Base-by-base conservation (phyloP, 92 coral and sea anemone genomes). In the Phenganax marumi region DNA sequence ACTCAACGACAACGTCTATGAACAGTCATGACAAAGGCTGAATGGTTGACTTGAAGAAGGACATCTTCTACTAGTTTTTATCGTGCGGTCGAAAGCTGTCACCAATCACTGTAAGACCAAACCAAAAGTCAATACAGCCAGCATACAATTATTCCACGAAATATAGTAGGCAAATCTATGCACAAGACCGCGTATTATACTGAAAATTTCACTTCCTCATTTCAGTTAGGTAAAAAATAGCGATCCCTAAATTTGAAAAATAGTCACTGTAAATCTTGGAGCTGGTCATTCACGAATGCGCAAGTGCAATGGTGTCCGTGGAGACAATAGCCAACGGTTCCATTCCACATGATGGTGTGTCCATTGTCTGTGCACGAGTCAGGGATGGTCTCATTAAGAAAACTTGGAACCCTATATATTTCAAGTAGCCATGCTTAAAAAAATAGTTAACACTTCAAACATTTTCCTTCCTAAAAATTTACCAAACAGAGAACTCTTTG, bases 321-420 rank as follows among this genome's bases (percentile, higher is more conserved):
- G 22, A 23, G 65, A 39, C 25, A 62, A 25, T 49, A 25, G n/a
- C 2, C 13, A 66, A 66, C n/a, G 17, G 50, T 66, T 66, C n/a
- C 7, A 3, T 25, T 0, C 48, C 65, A 58, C n/a, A 16, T 58
- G n/a, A 23, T 58, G 21, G n/a, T 58, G 65, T 58, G 21, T 16
- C 23, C 10, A 62, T 62, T 62, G 68, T 12, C 9, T 62, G 18
- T 25, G 18, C 68, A 66, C 49, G 26, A 33, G 49, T 33, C 72
- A 18, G 72, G 72, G 72, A 66, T 66, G 16, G 72, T 66, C 72
- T 66, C 72, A 33, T 66, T 66, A 33, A 25, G n/a, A 33, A 66
- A 10, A 10, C 17, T 66, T 48, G 10, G 43, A 66, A 14, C 72
- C 12, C 49, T 25, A 66, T 23, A 0, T 25, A 25, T 66, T 10